Conservation (phyloP, 92 coral and sea anemone species). For the Palythoa grandis region DNA sequence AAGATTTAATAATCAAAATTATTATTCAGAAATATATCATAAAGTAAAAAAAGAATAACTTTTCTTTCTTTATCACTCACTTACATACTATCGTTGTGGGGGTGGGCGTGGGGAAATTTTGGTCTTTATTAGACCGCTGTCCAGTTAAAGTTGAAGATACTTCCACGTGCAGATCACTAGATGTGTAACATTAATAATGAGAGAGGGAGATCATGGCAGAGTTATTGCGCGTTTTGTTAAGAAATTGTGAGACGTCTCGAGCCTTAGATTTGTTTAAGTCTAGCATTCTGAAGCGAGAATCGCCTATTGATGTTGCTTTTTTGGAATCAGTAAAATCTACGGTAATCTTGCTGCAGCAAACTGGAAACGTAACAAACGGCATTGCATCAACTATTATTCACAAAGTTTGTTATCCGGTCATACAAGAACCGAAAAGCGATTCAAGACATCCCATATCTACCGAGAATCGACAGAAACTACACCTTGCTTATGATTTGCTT, state of each 20-base stretch:
- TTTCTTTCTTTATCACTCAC: too few relatives aligned
- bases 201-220: conserved; percentile 15
- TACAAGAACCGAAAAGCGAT: neutral
- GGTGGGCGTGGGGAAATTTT: too few relatives aligned
- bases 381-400: conserved; percentile 34
- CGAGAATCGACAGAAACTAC: conserved; percentile 53
- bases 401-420: conserved; percentile 65
- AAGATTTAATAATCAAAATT: too few relatives aligned
- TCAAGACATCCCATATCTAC: conserved; percentile 3
- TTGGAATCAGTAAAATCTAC: conserved; percentile 68
- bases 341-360: conserved; percentile 57
- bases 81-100: too few relatives aligned
- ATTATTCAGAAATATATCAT: too few relatives aligned
- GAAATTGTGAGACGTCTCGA: conserved; percentile 1
- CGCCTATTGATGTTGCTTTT: conserved; percentile 58
- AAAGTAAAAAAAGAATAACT: too few relatives aligned
- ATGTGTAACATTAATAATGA: too few relatives aligned
- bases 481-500: conserved; percentile 66
- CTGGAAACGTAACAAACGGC: conserved; percentile 49
- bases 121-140: neutral
- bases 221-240: conserved; percentile 19
- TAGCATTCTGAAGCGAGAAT: neutral
- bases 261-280: neutral
- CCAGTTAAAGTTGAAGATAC: neutral
- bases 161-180: conserved; percentile 1